Percentiles rank a stretch among this genome's conserved stretches.
These are phyloP conservation scores for Eretmochelys imbricata DNA, from an alignment of 2,113 vertebrate species.

Conservation along the genomic window DNA sequence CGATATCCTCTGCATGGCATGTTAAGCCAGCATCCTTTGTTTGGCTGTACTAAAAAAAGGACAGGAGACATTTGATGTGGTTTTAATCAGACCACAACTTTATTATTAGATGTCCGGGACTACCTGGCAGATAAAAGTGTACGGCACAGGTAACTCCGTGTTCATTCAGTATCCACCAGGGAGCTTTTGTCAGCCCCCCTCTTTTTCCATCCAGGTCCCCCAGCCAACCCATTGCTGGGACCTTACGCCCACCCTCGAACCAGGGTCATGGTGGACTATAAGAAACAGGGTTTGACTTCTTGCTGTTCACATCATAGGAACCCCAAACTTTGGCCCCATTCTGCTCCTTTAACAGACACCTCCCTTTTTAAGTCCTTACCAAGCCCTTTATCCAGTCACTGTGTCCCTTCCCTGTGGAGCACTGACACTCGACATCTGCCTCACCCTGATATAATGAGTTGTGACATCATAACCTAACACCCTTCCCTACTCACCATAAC, in stretches of 20 bases:
- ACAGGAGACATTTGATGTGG: background rate
- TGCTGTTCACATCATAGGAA: background rate
- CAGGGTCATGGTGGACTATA: background rate
- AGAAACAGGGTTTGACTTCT: background rate
- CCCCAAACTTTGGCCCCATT: background rate
- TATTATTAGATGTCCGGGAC: background rate
- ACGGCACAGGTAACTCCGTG: background rate
- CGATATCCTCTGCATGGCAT: background rate
- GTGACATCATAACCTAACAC: background rate
- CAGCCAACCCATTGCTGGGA: background rate
- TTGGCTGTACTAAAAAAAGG: background rate
- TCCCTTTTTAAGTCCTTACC: background rate
- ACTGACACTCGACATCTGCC: background rate
- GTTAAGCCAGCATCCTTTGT: background rate
- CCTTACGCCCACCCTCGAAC: background rate
- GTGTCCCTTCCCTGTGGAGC: background rate
- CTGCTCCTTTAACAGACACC: background rate
- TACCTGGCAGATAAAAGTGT: background rate
- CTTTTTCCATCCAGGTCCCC: background rate
- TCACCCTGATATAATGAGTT: background rate
- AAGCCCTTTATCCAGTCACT: background rate
- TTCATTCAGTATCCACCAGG: background rate
- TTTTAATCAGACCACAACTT: background rate
- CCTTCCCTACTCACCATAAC: no score
- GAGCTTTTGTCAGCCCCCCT: background rate